phyloP scores from a whole-genome alignment of 1,140 invertebrate genomes.

The Tetragonula clypearis region DNA sequence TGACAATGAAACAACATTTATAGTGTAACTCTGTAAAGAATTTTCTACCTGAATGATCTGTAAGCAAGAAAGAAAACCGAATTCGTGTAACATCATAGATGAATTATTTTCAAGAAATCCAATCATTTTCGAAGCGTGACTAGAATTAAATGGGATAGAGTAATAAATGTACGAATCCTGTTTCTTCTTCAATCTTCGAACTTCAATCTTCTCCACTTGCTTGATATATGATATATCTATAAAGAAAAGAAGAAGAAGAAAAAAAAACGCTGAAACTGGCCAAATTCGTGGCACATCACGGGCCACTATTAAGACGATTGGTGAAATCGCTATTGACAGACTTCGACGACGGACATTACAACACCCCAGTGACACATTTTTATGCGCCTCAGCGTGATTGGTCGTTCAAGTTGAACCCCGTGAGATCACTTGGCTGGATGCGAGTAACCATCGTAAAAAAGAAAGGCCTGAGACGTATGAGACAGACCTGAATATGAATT shows the following conservation, averaged over 20 bases:
- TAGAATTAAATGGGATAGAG: too few species aligned
- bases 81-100: background rate
- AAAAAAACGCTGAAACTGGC: constrained; percentile 16
- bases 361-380: constrained; percentile 75
- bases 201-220: background rate
- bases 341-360: constrained; percentile 71
- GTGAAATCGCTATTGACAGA: constrained; percentile 55
- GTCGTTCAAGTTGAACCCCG: constrained; percentile 66
- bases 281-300: constrained; percentile 27
- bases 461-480: background rate
- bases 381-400: constrained; percentile 74
- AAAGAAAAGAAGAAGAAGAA: background rate
- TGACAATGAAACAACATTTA: background rate
- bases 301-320: constrained; percentile 15
- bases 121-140: too few species aligned
- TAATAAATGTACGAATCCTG: too few species aligned
- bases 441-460: constrained; percentile 73
- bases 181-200: too few species aligned
- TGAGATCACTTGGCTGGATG: constrained; percentile 76
- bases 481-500: background rate
- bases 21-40: too few species aligned
- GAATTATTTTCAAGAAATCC: background rate
- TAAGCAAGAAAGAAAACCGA: background rate
- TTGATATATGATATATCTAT: background rate
- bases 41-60: background rate